Evolutionary conservation across 2,888 invertebrate genomes (phyloP), one percentile per base, ranked within the genome.

Genomic region (Ellobium chinense): DNA sequence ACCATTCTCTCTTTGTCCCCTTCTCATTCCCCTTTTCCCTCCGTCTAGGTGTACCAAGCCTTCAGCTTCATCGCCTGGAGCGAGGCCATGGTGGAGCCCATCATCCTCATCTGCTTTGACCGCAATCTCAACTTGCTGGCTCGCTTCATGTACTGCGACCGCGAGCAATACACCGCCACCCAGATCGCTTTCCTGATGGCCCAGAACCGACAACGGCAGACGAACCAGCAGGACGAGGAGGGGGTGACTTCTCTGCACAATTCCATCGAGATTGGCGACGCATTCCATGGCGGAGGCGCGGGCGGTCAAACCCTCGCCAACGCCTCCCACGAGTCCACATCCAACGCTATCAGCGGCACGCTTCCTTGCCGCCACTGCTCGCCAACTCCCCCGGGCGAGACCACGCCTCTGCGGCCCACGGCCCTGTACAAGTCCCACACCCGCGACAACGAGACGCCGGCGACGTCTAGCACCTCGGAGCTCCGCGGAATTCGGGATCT

Each of bases 41-140:
- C 46, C 46, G 46, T 56, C 7, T 66, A 79, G 79, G 88, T 92
- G 18, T 93, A 93, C 87, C 91, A 91, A 83, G 87, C 91, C 31
- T 89, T 93, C 80, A 91, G 92, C 54, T 92, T 92, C 83, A 89
- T 93, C 58, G 92, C 92, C 21, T 93, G 92, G 92, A 91, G 92
- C 12, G 91, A 93, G 63, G 91, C 91, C 56, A 89, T 91, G 12
- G 83, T 93, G 18, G 92, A 92, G 79, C 92, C 93, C 9, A 82
- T 92, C 27, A 85, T 93, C 14, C 90, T 91, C 78, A 88, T 92
- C 54, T 88, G 89, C 54, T 92, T 92, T 83, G 93, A 93, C 83
- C 87, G 90, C n/a, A 89, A 91, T 78, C 86, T 92, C 66, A 89
- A 91, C 85, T 82, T 92, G 62, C 84, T 90, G 46, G 85, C 91